A percentile compares a stretch with the other conserved stretches of the same genome.
phyloP scores from a whole-genome alignment of 2,888 invertebrate species.

The Chironomus tentans region DNA sequence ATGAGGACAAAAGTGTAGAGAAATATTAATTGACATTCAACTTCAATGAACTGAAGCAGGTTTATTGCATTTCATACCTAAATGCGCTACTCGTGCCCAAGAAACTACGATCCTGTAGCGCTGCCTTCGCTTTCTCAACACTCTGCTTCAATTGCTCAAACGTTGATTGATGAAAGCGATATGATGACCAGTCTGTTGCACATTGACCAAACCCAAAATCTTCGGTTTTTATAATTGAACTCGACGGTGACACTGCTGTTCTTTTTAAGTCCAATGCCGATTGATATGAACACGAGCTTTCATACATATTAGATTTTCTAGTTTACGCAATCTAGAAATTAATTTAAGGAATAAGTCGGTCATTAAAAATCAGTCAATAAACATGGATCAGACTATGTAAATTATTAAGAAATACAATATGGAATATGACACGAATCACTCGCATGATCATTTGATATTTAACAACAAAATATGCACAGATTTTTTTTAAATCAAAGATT shows the following conservation, averaged over 20 bases:
- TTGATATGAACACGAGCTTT: conserved; percentile 88
- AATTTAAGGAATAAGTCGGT: too few species aligned
- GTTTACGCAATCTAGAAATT: too few species aligned
- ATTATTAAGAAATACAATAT: too few species aligned
- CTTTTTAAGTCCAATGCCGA: conserved; percentile 71
- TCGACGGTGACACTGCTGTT: conserved; percentile 47
- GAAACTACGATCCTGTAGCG: conserved; percentile 64
- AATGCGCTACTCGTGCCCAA: conserved; percentile 64
- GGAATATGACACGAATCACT: too few species aligned
- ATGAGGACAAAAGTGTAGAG: conserved; percentile 5
- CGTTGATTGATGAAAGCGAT: conserved; percentile 76
- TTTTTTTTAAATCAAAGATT: too few species aligned
- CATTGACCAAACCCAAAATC: conserved; percentile 45
- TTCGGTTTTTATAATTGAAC: conserved; percentile 42
- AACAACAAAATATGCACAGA: too few species aligned
- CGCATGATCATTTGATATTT: too few species aligned
- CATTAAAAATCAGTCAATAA: too few species aligned
- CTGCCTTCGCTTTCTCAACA: conserved; percentile 84
- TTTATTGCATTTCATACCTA: conserved; percentile 44
- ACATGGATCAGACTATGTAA: too few species aligned
- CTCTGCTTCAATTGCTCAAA: conserved; percentile 85
- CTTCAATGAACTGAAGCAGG: neutral
- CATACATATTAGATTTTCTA: conserved; percentile 56
- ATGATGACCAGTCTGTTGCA: conserved; percentile 64
- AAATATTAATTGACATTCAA: neutral